Percentiles rank a stretch among this genome's conserved stretches.
phyloP scores from a whole-genome alignment of 2,888 invertebrate species.

The Seira musarum region DNA sequence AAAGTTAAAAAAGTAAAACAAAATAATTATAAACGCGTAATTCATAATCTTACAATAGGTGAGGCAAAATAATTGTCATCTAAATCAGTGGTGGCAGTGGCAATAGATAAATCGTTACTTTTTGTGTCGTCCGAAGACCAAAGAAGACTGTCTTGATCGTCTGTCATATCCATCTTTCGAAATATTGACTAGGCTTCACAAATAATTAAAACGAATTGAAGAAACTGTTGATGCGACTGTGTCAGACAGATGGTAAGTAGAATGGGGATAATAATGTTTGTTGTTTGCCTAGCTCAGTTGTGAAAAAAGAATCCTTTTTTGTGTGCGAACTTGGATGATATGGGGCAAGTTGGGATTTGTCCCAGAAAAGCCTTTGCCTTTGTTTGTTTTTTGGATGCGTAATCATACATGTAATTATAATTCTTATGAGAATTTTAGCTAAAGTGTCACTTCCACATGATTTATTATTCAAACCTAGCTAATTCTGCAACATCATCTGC shows the following conservation, averaged over 20 bases:
- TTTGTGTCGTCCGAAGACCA: conserved; percentile 65
- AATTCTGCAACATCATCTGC: conserved; percentile 34
- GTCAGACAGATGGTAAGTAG: too few relatives aligned
- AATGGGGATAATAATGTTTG: too few relatives aligned
- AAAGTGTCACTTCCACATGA: too few relatives aligned
- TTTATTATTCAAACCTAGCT: conserved; percentile 47
- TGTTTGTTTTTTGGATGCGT: too few relatives aligned
- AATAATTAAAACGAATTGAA: neutral
- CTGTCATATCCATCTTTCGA: conserved; percentile 35
- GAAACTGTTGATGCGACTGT: neutral
- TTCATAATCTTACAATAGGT: conserved; percentile 55
- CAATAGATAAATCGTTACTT: conserved; percentile 58
- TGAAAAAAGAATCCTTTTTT: too few relatives aligned
- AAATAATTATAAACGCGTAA: neutral
- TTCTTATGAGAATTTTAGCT: too few relatives aligned
- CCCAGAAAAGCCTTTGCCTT: too few relatives aligned
- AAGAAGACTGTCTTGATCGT: conserved; percentile 55
- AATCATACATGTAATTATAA: too few relatives aligned
- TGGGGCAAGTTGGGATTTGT: too few relatives aligned
- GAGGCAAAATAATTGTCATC: conserved; percentile 68
- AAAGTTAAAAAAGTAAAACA: neutral
- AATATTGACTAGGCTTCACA: too few relatives aligned
- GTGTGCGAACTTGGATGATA: too few relatives aligned
- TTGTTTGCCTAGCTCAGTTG: too few relatives aligned
- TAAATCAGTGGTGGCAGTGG: conserved; percentile 56